phyloP scores from a whole-genome alignment of 2,113 vertebrate genomes.

The Crotalus helleri region DNA sequence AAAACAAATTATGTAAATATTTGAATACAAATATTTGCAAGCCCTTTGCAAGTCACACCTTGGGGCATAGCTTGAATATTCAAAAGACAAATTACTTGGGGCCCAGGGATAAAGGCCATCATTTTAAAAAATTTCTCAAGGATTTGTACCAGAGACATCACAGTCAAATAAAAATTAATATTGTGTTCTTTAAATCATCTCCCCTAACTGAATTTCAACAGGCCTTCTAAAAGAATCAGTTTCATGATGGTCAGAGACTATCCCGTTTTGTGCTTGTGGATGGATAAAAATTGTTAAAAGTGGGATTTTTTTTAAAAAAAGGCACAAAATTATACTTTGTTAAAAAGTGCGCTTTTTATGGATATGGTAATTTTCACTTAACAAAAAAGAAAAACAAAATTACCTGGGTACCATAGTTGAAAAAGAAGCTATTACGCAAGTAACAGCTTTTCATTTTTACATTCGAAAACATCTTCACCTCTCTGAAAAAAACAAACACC shows the following conservation, averaged over 20 bases:
- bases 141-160: not conserved
- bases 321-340: not conserved
- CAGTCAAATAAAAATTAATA: not conserved
- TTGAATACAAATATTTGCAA: not conserved
- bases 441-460: not conserved
- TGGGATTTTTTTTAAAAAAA: not conserved
- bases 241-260: not conserved
- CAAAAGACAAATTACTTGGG: not conserved
- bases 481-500: not conserved
- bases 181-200: not conserved
- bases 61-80: not conserved
- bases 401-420: not conserved
- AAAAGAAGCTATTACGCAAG: not conserved
- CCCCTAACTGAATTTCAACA: not conserved
- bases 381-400: not conserved
- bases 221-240: not conserved
- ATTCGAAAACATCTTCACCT: not conserved
- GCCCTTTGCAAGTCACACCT: not conserved
- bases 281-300: not conserved
- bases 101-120: not conserved
- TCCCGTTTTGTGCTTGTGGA: not conserved
- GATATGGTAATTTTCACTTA: not conserved
- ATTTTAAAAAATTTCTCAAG: not conserved
- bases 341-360: not conserved
- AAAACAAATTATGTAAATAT: not conserved